Evolutionary conservation across 2,113 vertebrate genomes (phyloP).

Genomic region (Hylia prasina): DNA sequence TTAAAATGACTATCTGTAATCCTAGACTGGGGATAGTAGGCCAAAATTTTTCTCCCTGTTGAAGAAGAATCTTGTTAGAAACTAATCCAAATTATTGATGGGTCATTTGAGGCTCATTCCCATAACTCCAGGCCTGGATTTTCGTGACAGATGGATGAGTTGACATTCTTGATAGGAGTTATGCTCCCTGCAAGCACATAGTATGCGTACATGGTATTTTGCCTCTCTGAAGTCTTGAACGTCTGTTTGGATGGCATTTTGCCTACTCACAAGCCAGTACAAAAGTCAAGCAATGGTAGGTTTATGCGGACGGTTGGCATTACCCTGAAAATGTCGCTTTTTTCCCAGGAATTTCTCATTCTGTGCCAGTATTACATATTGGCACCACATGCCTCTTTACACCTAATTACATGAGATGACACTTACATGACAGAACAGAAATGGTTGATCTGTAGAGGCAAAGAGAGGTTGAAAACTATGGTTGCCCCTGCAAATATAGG

Average conservation of each 20-base stretch:
- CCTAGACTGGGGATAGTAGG: background rate
- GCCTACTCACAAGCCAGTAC: background rate
- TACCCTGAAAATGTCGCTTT: background rate
- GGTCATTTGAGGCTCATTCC: constrained; percentile 22
- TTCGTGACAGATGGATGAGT: constrained; percentile 20
- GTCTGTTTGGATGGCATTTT: constrained; percentile 52
- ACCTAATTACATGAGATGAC: constrained; percentile 42
- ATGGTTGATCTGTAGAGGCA: background rate
- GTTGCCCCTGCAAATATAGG: background rate
- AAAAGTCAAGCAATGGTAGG: constrained; percentile 12
- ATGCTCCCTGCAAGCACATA: background rate
- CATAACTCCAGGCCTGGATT: background rate
- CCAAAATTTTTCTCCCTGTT: background rate
- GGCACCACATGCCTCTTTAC: constrained; percentile 5
- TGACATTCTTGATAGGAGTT: constrained; percentile 18
- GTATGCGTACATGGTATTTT: constrained; percentile 9
- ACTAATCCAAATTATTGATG: constrained; percentile 19
- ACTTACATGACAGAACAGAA: constrained; percentile 10
- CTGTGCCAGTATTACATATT: constrained; percentile 14
- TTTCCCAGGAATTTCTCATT: background rate
- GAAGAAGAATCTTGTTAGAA: constrained; percentile 9
- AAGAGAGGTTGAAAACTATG: background rate
- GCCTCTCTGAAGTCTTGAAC: background rate
- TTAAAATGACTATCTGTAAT: background rate
- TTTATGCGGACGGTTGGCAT: background rate